phyloP scores from a whole-genome alignment of 2,888 invertebrate species.

The Cataglyphis rosenhaueri region DNA sequence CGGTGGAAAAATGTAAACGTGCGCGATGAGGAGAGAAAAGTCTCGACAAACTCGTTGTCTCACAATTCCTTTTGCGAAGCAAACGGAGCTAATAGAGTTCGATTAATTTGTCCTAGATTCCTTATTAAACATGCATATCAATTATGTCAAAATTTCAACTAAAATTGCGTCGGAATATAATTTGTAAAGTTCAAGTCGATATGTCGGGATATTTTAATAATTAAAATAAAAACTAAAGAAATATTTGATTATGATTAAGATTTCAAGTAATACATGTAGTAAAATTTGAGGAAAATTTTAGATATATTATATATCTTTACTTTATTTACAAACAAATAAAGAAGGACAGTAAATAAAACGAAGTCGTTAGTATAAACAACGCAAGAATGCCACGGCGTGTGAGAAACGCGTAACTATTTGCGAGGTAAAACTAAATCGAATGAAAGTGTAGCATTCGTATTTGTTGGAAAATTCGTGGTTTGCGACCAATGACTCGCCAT shows the following conservation, averaged over 20 bases:
- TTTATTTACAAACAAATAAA: background rate
- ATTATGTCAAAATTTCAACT: background rate
- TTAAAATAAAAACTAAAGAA: background rate
- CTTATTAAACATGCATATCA: constrained; percentile 3
- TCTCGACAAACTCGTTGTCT: constrained; percentile 22
- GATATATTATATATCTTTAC: background rate
- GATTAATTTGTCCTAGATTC: constrained; percentile 27
- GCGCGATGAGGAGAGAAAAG: constrained; percentile 25
- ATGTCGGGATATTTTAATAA: background rate
- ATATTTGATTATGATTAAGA: background rate
- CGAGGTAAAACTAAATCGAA: constrained; percentile 41
- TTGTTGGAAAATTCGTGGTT: constrained; percentile 60
- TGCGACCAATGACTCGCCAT: constrained; percentile 53
- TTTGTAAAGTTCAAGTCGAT: background rate
- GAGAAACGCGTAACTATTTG: background rate
- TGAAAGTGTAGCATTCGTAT: background rate
- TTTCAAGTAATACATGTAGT: background rate
- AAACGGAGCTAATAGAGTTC: constrained; percentile 2
- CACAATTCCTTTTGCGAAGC: constrained; percentile 10
- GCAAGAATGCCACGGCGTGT: constrained; percentile 22
- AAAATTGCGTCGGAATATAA: background rate
- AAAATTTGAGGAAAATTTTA: background rate
- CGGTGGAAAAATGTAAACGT: constrained; percentile 38
- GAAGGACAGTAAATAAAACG: background rate
- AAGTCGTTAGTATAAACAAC: background rate